Evolutionary conservation across 1,140 invertebrate genomes (phyloP).

Genomic region (Heliconius congener): DNA sequence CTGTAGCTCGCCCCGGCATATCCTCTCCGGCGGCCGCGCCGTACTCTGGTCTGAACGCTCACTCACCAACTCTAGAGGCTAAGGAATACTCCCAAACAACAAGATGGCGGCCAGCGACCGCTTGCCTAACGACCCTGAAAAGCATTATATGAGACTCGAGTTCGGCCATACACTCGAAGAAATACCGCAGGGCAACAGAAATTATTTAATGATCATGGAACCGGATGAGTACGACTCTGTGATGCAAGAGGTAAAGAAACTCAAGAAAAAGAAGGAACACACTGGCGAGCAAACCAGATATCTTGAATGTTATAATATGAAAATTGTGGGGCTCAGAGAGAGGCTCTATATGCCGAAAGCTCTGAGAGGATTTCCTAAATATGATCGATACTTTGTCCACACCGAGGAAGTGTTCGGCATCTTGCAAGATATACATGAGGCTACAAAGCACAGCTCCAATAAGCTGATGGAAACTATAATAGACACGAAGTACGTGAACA

Average conservation of each 20-base stretch:
- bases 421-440: not conserved
- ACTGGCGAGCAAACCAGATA: not conserved
- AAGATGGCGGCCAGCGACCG: constrained; percentile 7
- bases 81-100: not conserved
- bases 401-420: not conserved
- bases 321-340: not conserved
- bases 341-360: constrained; percentile 2
- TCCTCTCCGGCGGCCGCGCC: not conserved
- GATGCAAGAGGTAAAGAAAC: not conserved
- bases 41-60: not conserved
- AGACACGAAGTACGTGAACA: not conserved
- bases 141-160: not conserved
- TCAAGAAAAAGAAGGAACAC: not conserved
- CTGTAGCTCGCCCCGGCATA: not conserved
- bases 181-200: not conserved
- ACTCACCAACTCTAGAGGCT: not conserved
- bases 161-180: not conserved
- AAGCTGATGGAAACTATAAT: not conserved
- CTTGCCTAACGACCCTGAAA: not conserved
- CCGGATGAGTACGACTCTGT: not conserved
- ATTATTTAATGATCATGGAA: not conserved
- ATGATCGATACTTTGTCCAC: not conserved
- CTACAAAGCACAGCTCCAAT: not conserved
- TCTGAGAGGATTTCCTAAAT: not conserved
- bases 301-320: constrained; percentile 5